Conservation (phyloP, 2,113 vertebrate species). For the Toxotes chatareus region DNA sequence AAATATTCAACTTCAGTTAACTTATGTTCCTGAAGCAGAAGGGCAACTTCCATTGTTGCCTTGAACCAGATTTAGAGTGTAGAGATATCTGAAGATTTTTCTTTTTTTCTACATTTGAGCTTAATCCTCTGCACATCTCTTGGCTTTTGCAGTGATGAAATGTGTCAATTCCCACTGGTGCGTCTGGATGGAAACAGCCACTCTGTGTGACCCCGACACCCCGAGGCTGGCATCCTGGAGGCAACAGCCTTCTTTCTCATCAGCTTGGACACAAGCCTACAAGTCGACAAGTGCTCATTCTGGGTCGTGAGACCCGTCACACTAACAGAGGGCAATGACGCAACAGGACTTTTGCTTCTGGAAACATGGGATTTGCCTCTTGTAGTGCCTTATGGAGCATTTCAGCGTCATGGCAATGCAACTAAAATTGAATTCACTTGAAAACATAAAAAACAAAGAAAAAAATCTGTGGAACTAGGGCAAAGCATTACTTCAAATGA, state of each 20-base stretch:
- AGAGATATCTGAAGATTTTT: background rate
- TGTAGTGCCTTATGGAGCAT: slow-evolving; percentile 98
- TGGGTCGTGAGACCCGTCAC: slow-evolving; percentile 87
- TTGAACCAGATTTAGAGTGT: no score
- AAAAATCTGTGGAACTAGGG: slow-evolving; percentile 69
- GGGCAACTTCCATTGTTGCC: no score
- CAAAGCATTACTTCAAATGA: slow-evolving; percentile 66
- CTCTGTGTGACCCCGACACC: slow-evolving; percentile 69
- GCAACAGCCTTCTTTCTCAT: slow-evolving; percentile 86
- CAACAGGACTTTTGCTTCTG: slow-evolving; percentile 91
- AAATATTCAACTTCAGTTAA: background rate
- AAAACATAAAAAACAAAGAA: slow-evolving; percentile 26
- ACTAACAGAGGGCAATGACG: slow-evolving; percentile 87
- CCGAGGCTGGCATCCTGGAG: slow-evolving; percentile 81
- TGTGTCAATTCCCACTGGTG: slow-evolving; percentile 57
- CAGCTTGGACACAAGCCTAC: slow-evolving; percentile 85
- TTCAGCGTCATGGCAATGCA: slow-evolving; percentile 93
- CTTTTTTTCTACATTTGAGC: background rate
- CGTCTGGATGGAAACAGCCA: slow-evolving; percentile 65
- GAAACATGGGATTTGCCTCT: slow-evolving; percentile 90
- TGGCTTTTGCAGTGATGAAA: slow-evolving; percentile 46
- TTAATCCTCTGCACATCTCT: slow-evolving; percentile 10
- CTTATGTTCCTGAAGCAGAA: background rate
- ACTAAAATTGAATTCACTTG: slow-evolving; percentile 89
- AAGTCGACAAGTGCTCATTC: slow-evolving; percentile 87